These are phyloP conservation scores for Paedocypris sp. DNA, from an alignment of 2,113 vertebrate species.

Conservation along the genomic window DNA sequence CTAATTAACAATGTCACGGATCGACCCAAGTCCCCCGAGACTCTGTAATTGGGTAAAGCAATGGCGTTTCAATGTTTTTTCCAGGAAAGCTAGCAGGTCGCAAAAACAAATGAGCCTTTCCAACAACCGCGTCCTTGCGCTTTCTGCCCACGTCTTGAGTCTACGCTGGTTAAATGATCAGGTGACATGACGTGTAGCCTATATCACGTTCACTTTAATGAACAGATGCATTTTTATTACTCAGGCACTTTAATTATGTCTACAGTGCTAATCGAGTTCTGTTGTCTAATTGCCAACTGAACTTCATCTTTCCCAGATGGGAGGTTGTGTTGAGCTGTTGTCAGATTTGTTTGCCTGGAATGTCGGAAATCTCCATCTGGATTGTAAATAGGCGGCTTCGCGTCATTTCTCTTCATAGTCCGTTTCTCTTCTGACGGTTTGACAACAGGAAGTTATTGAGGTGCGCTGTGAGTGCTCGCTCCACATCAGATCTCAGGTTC, in stretches of 20 bases:
- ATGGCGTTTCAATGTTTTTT: not conserved
- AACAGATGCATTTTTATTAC: no score
- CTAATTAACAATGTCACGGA: conserved; percentile 5
- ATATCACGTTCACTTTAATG: no score
- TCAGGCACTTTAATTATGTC: not conserved
- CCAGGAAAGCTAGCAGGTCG: not conserved
- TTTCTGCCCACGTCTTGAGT: no score
- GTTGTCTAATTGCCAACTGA: not conserved
- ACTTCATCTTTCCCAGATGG: not conserved
- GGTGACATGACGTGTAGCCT: no score
- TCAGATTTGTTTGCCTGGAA: conserved; percentile 10
- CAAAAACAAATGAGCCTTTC: conserved; percentile 13
- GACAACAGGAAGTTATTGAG: conserved; percentile 19
- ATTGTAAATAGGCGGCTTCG: not conserved
- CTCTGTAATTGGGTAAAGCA: not conserved
- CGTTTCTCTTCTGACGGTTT: not conserved
- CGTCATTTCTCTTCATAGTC: no score
- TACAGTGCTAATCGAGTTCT: not conserved
- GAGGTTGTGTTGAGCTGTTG: not conserved
- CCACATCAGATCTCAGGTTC: not conserved
- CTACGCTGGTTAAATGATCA: no score
- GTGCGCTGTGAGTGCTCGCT: not conserved
- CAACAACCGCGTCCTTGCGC: no score
- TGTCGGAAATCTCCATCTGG: conserved; percentile 12
- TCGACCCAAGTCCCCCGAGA: not conserved